Conservation (phyloP, 1,140 invertebrate species). For the Drosophila hydei region DNA sequence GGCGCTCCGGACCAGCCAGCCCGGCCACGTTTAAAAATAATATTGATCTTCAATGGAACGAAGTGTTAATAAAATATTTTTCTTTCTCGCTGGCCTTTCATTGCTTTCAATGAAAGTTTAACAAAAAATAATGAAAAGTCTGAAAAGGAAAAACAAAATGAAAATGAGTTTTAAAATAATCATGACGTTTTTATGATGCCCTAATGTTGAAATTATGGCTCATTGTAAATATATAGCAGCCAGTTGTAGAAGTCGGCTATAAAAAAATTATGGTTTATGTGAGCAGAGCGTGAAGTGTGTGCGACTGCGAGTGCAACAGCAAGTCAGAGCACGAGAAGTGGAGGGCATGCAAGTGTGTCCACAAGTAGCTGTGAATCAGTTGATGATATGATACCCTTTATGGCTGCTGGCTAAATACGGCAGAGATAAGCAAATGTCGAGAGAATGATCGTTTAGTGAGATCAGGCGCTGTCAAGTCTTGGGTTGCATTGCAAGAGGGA, state of each 20-base stretch:
- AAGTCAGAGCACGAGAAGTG: no score
- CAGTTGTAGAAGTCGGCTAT: conserved; percentile 42
- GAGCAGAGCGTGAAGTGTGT: conserved; percentile 15
- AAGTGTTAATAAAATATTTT: conserved; percentile 81
- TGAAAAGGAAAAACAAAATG: conserved; percentile 52
- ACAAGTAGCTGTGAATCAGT: conserved; percentile 32
- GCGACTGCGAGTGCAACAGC: no score
- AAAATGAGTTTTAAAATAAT: conserved; percentile 71
- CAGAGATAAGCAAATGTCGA: background rate
- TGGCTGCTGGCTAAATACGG: background rate
- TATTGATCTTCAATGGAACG: conserved; percentile 80
- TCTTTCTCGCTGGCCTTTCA: conserved; percentile 41
- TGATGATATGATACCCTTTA: conserved; percentile 13
- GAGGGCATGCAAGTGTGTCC: no score
- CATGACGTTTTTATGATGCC: conserved; percentile 74
- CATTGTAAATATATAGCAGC: conserved; percentile 44
- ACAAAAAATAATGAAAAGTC: conserved; percentile 37
- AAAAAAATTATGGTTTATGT: conserved; percentile 69
- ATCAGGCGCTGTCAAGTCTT: background rate
- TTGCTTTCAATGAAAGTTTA: conserved; percentile 58
- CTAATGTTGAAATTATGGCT: conserved; percentile 75
- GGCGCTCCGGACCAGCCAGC: conserved; percentile 42
- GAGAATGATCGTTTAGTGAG: conserved; percentile 1
- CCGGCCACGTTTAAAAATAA: conserved; percentile 70
- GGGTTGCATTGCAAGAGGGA: no score